Evolutionary conservation across 2,113 vertebrate genomes (phyloP).

Genomic region (Numenius arquata): DNA sequence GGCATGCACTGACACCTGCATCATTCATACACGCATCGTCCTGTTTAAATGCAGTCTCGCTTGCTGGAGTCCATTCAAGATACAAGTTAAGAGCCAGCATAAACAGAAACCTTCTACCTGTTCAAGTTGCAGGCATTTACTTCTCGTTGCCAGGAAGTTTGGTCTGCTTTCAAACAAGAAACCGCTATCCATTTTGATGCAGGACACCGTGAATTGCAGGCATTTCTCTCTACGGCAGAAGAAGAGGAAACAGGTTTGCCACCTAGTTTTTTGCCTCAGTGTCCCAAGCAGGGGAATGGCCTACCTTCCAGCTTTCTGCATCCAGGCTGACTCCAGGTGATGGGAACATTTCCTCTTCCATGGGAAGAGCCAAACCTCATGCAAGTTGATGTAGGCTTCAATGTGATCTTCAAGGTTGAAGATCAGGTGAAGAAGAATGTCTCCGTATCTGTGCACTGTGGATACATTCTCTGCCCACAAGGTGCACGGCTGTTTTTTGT

Average conservation of each 20-base stretch:
- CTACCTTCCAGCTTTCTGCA: neutral
- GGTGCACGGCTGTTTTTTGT: neutral
- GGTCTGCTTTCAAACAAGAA: neutral
- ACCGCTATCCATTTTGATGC: neutral
- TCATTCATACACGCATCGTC: accelerated
- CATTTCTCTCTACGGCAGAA: neutral
- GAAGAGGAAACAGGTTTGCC: neutral
- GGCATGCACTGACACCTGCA: neutral
- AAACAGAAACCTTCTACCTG: neutral
- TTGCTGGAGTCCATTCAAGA: neutral
- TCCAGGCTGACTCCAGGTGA: neutral
- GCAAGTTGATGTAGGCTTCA: neutral
- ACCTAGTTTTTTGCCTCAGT: neutral
- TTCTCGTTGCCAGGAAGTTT: neutral
- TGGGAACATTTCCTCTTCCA: neutral
- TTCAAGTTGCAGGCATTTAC: neutral
- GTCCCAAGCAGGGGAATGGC: neutral
- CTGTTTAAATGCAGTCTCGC: neutral
- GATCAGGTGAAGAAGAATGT: accelerated
- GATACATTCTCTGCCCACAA: neutral
- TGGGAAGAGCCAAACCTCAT: neutral
- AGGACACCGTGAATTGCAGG: neutral
- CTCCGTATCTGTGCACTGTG: neutral
- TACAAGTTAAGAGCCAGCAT: neutral
- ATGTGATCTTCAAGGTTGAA: neutral